Conservation (phyloP, 2,113 vertebrate species). For the Xenopus tropicalis region UCB_Xtro_10.0 CM004450.2:34825501-34826000, state of each 20-base stretch:
- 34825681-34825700: no score
- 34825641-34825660: background rate
- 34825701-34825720: no score
- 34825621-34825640: conserved; percentile 1
- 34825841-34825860: conserved; percentile 70
- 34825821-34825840: conserved; percentile 75
- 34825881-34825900: conserved; percentile 58
- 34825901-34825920: conserved; percentile 3
- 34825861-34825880: conserved; percentile 70
- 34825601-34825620: background rate
- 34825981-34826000: no score
- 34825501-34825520: no score
- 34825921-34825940: background rate
- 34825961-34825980: background rate
- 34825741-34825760: background rate
- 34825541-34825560: no score
- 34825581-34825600: no score
- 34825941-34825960: conserved; percentile 2
- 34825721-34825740: background rate
- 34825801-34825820: conserved; percentile 75
- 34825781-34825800: conserved; percentile 75
- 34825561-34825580: no score
- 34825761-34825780: background rate
- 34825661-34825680: no score
- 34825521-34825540: no score